Base-by-base conservation (phyloP, 2,888 invertebrate species). In the Andricus curvator region DNA sequence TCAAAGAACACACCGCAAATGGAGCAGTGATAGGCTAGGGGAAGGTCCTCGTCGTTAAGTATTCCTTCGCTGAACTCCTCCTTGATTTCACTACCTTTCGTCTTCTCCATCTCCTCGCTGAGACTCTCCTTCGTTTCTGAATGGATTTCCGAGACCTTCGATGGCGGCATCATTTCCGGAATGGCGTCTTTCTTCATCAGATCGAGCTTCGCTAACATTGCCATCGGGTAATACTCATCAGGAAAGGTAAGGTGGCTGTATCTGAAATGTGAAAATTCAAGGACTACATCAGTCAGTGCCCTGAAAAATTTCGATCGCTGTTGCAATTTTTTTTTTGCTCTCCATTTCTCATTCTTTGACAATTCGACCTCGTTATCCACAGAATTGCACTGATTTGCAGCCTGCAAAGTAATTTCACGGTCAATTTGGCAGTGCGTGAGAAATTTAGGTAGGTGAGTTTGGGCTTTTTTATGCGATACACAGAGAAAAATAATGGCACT, bases 221-320 rank as follows among this genome's bases (percentile, higher is more conserved):
- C 85, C 88, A 89, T 87, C 81, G 90, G 87, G 82, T 86, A 89
- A 88, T 88, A 89, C 51, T 84, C 89, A 84, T 89, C 90, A 84
- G 90, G 78, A 81, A 86, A 89, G 80, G 85, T 83, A 84, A 88
- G 85, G 80, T 87, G 89, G 84, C 79, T 85, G 88, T 88, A 92
- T 87, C 92, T 92, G 92, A 87, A 92, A 92, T 89, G 81, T 86
- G 88, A 89, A 91, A 91, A 89, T 89, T 89, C 85, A 88, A 88
- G 81, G 86, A 85, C 85, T 87, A 86, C 87, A 89, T 91, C 86
- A 89, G 89, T 90, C 74, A 74, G 74, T 29, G 74, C 51, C 74
- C 56, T 51, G n/a, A 86, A 85, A 74, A 70, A 33, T 51, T 74
- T 74, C 51, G 17, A 29, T 64, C 29, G 64, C 64, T 64, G 64